phyloP scores from a whole-genome alignment of 1,140 invertebrate genomes.

The Cherax quadricarinatus region DNA sequence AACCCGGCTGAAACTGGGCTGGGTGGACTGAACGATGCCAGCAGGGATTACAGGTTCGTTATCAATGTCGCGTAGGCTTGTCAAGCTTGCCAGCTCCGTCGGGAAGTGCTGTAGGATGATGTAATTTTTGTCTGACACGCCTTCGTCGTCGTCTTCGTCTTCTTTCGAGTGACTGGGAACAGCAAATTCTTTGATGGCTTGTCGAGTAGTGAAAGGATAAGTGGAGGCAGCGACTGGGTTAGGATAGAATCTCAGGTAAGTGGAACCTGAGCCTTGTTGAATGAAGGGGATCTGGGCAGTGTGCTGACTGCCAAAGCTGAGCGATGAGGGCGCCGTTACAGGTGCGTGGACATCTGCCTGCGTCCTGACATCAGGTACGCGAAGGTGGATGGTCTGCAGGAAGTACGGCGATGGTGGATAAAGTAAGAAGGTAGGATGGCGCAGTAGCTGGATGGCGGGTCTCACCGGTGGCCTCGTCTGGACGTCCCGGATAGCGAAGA shows the following conservation, averaged over 20 bases:
- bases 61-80: not conserved
- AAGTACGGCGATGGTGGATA: not conserved
- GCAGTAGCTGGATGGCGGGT: slow-evolving; percentile 16
- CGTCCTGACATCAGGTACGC: not conserved
- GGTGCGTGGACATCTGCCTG: not conserved
- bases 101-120: slow-evolving; percentile 25
- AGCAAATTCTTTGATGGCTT: not conserved
- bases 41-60: slow-evolving; percentile 8
- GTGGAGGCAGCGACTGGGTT: not conserved
- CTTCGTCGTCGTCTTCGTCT: slow-evolving; percentile 16
- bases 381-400: slow-evolving; percentile 9
- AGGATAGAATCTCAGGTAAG: not conserved
- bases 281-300: slow-evolving; percentile 17
- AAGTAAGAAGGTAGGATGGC: not conserved
- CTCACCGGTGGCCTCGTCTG: not conserved
- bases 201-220: not conserved
- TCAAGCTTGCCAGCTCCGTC: slow-evolving; percentile 18
- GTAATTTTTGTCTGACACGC: not conserved
- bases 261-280: not conserved
- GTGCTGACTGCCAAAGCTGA: slow-evolving; percentile 20
- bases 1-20: slow-evolving; percentile 19
- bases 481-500: slow-evolving; percentile 49
- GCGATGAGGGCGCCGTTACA: not conserved
- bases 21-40: slow-evolving; percentile 38
- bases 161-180: not conserved